A percentile compares a stretch with the other conserved stretches of the same genome.
Conservation (phyloP, 2,113 vertebrate species). For the Nestor notabilis region DNA sequence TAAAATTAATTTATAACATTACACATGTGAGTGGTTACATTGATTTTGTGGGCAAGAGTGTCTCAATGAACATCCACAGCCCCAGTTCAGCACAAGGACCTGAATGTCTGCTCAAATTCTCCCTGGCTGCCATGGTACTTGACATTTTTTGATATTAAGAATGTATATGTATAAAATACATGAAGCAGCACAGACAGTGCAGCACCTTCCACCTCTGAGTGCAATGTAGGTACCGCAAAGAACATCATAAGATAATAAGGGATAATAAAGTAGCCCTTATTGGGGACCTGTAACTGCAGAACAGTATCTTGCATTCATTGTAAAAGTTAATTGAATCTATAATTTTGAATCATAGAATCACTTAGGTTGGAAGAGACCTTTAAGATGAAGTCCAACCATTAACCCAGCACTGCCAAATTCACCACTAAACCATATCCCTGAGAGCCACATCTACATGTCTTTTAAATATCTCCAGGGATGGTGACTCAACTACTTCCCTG, state of each 20-base stretch:
- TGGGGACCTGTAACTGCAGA: not conserved
- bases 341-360: not conserved
- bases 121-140: not conserved
- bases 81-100: not conserved
- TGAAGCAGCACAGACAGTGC: not conserved
- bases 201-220: not conserved
- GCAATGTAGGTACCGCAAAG: rapidly evolving
- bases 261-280: not conserved
- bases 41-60: not conserved
- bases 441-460: not conserved
- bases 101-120: not conserved
- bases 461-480: not conserved
- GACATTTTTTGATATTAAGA: not conserved
- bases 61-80: not conserved
- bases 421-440: not conserved
- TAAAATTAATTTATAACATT: not conserved
- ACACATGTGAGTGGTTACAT: rapidly evolving
- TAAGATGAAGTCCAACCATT: not conserved
- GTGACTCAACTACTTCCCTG: not conserved
- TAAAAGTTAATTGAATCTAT: not conserved
- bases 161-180: not conserved
- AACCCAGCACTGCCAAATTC: not conserved
- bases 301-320: not conserved
- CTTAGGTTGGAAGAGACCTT: not conserved
- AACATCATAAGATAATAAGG: not conserved